These are phyloP conservation scores for Ectemnius lituratus DNA, from an alignment of 2,888 invertebrate genomes.

Conservation along the genomic window DNA sequence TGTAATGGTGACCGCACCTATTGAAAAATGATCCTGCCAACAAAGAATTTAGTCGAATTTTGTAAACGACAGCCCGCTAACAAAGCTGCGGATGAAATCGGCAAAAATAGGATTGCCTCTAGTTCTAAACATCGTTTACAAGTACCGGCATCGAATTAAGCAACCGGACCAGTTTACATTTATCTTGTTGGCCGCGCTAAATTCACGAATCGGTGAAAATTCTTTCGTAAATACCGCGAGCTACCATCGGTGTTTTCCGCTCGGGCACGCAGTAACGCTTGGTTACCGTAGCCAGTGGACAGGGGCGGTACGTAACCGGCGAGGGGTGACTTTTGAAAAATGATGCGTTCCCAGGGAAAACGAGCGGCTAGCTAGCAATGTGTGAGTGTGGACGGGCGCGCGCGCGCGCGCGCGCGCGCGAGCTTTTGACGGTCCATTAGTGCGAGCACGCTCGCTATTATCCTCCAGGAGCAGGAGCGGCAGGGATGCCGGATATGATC, in stretches of 20 bases:
- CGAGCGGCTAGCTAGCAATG: conserved; percentile 24
- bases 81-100: background rate
- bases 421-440: conserved; percentile 55
- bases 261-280: no score
- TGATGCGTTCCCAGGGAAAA: conserved; percentile 34
- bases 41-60: background rate
- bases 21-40: background rate
- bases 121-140: no score
- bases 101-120: background rate
- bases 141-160: no score
- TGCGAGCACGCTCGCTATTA: conserved; percentile 35
- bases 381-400: no score
- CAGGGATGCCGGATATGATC: conserved; percentile 65
- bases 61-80: background rate
- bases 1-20: background rate
- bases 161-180: no score
- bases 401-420: conserved; percentile 44
- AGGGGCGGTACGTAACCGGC: background rate
- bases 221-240: no score
- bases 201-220: no score
- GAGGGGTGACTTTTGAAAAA: conserved; percentile 47
- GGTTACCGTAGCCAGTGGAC: no score
- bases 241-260: no score
- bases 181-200: no score
- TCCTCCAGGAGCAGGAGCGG: conserved; percentile 38